Conservation (phyloP, 2,113 vertebrate genomes). For the Lepus timidus region DNA sequence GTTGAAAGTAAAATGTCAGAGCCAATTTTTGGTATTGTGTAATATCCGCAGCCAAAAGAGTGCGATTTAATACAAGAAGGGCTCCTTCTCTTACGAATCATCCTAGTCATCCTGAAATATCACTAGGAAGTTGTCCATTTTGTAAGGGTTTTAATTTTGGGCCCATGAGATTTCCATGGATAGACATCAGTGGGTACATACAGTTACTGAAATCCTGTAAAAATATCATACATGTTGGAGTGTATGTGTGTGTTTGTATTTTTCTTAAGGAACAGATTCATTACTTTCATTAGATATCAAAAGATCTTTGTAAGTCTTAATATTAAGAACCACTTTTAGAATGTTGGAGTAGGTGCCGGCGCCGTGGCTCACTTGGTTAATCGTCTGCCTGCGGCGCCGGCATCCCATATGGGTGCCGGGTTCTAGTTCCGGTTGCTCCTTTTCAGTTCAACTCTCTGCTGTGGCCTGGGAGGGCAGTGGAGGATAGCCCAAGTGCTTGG, state of each 20-base stretch:
- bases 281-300: constrained; percentile 7
- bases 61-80: background rate
- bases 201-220: background rate
- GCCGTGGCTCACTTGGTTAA: no score
- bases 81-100: background rate
- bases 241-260: background rate
- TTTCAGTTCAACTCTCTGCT: no score
- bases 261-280: background rate
- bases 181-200: background rate
- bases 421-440: no score
- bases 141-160: background rate
- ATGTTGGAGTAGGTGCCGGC: background rate
- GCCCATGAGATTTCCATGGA: background rate
- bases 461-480: no score
- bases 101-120: background rate
- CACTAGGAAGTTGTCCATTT: background rate
- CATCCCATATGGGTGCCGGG: no score
- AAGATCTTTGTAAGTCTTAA: constrained; percentile 5
- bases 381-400: no score
- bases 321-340: background rate
- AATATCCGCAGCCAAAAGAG: background rate
- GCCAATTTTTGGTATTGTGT: background rate
- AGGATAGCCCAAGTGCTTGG: no score
- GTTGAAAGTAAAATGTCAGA: background rate
- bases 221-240: background rate